Percentiles rank a stretch among this genome's conserved stretches.
Evolutionary conservation across 2,888 invertebrate species (phyloP).

Genomic region (Oasisia sp.): DNA sequence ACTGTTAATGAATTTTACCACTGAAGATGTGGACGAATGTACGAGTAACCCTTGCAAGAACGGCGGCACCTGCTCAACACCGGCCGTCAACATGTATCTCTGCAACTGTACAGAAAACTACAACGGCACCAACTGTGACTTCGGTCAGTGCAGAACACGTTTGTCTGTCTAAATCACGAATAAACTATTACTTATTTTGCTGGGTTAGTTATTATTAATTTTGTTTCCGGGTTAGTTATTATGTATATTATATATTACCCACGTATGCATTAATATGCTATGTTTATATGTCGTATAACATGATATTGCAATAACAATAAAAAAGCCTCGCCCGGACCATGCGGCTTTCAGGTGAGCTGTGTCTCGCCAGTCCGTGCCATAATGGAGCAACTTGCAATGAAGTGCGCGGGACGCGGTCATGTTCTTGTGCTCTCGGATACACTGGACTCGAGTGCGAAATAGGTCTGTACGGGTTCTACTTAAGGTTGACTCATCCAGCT

Average conservation of each 20-base stretch:
- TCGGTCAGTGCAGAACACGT: not conserved
- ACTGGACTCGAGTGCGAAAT: not conserved
- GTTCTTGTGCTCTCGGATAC: not conserved
- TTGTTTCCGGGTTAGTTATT: no score
- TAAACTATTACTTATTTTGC: no score
- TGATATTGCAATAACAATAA: no score
- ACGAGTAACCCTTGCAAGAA: not conserved
- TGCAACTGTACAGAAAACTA: not conserved
- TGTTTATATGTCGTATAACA: no score
- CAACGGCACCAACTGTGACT: conserved; percentile 1
- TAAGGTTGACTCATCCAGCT: no score
- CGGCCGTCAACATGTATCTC: not conserved
- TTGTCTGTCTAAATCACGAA: no score
- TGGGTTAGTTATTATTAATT: no score
- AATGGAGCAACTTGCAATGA: not conserved
- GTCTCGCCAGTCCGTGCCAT: not conserved
- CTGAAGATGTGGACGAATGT: not conserved
- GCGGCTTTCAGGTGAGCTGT: not conserved
- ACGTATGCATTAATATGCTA: no score
- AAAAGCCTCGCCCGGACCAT: no score
- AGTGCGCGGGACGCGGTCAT: not conserved
- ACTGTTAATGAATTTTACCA: not conserved
- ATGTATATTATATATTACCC: not conserved
- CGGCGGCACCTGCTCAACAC: not conserved
- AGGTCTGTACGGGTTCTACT: not conserved